Conservation (phyloP, 2,797 vertebrate genomes). For the Danio aesculapii region DNA sequence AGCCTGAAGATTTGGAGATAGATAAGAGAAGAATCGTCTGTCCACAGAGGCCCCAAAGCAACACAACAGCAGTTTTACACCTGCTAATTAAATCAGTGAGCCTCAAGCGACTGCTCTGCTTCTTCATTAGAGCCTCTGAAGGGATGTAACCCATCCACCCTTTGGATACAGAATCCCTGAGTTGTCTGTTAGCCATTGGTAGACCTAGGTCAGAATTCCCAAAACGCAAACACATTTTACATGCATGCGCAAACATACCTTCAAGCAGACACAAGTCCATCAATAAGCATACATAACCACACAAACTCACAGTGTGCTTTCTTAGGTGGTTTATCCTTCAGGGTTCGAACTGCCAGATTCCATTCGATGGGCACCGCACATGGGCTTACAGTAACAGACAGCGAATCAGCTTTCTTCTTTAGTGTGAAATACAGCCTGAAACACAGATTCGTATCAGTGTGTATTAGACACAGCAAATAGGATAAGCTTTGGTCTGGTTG, state of each 20-base stretch:
- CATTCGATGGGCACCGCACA: slow-evolving; percentile 87
- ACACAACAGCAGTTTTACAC: slow-evolving; percentile 53
- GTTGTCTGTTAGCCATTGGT: slow-evolving; percentile 10
- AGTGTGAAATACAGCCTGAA: slow-evolving; percentile 86
- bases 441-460: slow-evolving; percentile 38
- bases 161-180: slow-evolving; percentile 39
- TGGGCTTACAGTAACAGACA: slow-evolving; percentile 86
- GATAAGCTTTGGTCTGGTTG: background rate
- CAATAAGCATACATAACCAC: slow-evolving; percentile 12
- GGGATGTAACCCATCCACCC: slow-evolving; percentile 27
- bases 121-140: slow-evolving; percentile 44
- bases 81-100: slow-evolving; percentile 47
- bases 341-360: slow-evolving; percentile 78
- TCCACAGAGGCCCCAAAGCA: slow-evolving; percentile 34
- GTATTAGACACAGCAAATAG: background rate
- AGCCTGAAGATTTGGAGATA: slow-evolving; percentile 44
- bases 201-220: background rate
- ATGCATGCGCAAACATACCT: slow-evolving; percentile 25
- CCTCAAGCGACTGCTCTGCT: slow-evolving; percentile 39
- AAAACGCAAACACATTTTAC: slow-evolving; percentile 35
- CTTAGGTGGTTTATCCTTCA: slow-evolving; percentile 79
- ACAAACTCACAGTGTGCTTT: slow-evolving; percentile 79
- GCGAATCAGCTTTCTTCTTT: slow-evolving; percentile 77
- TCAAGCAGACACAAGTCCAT: background rate
- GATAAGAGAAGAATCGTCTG: slow-evolving; percentile 37